phyloP scores from a whole-genome alignment of 2,797 vertebrate species.

The Xyrichtys novacula region DNA sequence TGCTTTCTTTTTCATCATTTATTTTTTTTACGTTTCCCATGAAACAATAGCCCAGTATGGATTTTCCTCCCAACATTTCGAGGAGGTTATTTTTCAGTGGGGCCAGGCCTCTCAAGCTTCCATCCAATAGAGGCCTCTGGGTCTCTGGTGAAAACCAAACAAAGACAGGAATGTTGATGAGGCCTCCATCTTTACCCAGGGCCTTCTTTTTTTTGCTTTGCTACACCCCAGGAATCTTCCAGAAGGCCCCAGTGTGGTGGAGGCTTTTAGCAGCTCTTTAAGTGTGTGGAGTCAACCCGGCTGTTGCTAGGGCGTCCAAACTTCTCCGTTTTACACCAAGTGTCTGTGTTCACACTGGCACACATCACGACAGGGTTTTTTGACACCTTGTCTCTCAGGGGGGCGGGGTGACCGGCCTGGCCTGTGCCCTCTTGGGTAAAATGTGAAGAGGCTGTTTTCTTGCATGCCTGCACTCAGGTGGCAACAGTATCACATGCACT shows the following conservation, averaged over 20 bases:
- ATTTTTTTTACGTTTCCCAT: constrained; percentile 32
- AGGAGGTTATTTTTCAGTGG: constrained; percentile 72
- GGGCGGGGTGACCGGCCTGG: constrained; percentile 19
- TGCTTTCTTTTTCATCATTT: constrained; percentile 35
- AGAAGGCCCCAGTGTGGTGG: constrained; percentile 73
- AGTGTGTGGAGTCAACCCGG: constrained; percentile 66
- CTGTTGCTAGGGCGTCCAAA: constrained; percentile 73
- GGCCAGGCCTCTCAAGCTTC: constrained; percentile 65
- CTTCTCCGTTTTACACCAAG: constrained; percentile 70
- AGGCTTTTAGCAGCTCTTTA: constrained; percentile 81
- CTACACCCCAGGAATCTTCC: constrained; percentile 80
- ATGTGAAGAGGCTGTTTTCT: constrained; percentile 54
- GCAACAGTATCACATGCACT: constrained; percentile 72
- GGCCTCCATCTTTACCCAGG: constrained; percentile 80
- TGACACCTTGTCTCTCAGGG: constrained; percentile 42
- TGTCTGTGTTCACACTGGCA: constrained; percentile 63
- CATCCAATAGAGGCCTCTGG: constrained; percentile 74
- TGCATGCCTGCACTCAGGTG: constrained; percentile 69
- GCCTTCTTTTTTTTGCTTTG: constrained; percentile 67
- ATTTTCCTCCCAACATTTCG: constrained; percentile 69
- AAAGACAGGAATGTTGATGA: constrained; percentile 85
- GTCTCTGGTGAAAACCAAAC: constrained; percentile 82
- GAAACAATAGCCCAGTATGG: constrained; percentile 70
- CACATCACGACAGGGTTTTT: constrained; percentile 42
- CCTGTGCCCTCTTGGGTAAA: constrained; percentile 44